phyloP scores from a whole-genome alignment of 2,888 invertebrate species.

The Sinodicranocentrus sp. region DNA sequence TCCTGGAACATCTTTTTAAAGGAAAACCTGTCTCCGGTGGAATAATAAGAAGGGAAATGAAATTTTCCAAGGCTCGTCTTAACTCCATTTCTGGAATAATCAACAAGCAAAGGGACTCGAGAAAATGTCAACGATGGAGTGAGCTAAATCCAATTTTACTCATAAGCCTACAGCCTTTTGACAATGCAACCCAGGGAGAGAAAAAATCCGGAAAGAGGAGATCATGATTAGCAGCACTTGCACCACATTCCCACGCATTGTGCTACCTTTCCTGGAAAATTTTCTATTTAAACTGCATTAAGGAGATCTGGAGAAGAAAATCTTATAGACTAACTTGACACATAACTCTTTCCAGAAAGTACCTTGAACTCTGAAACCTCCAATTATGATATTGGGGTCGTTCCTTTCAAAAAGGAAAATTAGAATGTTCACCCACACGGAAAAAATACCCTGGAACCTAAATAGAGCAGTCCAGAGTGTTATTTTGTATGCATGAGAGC shows the following conservation, averaged over 20 bases:
- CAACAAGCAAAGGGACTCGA: too few relatives aligned
- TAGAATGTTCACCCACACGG: constrained; percentile 33
- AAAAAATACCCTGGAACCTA: too few relatives aligned
- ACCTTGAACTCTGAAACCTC: background rate
- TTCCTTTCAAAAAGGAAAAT: constrained; percentile 17
- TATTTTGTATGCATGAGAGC: background rate
- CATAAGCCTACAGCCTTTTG: too few relatives aligned
- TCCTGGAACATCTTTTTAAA: too few relatives aligned
- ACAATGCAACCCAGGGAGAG: background rate
- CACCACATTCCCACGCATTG: background rate
- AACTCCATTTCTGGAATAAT: constrained; percentile 27
- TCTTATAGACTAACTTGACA: too few relatives aligned
- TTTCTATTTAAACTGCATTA: too few relatives aligned
- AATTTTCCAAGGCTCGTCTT: constrained; percentile 1
- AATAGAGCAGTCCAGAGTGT: too few relatives aligned
- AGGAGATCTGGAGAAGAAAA: too few relatives aligned
- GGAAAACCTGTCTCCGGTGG: too few relatives aligned
- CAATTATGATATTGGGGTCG: background rate
- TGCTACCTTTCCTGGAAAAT: background rate
- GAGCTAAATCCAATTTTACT: too few relatives aligned
- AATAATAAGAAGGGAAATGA: constrained; percentile 39
- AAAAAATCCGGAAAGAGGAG: background rate
- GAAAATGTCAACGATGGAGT: too few relatives aligned
- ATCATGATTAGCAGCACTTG: background rate
- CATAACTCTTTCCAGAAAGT: background rate